Evolutionary conservation across 2,797 vertebrate genomes (phyloP).

Genomic region (Peromyscus melanophrys): DNA sequence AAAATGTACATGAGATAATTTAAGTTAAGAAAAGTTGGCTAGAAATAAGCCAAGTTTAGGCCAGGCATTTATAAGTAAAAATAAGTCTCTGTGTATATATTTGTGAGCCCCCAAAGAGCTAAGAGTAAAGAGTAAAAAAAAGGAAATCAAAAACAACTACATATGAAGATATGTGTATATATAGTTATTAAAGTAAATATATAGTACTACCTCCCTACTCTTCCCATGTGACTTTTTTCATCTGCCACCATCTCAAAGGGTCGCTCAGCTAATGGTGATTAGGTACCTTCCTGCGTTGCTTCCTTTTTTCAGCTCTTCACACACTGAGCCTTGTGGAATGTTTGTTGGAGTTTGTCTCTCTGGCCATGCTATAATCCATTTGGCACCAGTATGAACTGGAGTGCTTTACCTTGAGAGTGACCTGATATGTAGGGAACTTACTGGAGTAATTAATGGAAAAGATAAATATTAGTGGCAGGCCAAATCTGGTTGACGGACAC

Average conservation of each 20-base stretch:
- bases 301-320: not conserved
- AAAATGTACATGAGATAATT: not conserved
- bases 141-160: no score
- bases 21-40: not conserved
- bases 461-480: not conserved
- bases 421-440: not conserved
- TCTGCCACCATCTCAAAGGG: not conserved
- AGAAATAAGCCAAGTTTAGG: not conserved
- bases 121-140: not conserved
- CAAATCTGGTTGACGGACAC: not conserved
- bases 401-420: not conserved
- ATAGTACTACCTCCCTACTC: not conserved
- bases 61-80: not conserved
- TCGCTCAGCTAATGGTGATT: not conserved
- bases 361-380: not conserved
- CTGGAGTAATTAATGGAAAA: conserved; percentile 3
- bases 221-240: not conserved
- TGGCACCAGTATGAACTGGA: not conserved
- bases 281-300: not conserved
- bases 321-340: not conserved
- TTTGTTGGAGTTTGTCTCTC: not conserved
- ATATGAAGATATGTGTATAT: not conserved
- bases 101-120: not conserved
- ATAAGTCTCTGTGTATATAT: not conserved
- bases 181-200: conserved; percentile 30